Evolutionary conservation across 1,140 invertebrate species (phyloP), one percentile per base, ranked within the genome.

Genomic region (Lethrus apterus): DNA sequence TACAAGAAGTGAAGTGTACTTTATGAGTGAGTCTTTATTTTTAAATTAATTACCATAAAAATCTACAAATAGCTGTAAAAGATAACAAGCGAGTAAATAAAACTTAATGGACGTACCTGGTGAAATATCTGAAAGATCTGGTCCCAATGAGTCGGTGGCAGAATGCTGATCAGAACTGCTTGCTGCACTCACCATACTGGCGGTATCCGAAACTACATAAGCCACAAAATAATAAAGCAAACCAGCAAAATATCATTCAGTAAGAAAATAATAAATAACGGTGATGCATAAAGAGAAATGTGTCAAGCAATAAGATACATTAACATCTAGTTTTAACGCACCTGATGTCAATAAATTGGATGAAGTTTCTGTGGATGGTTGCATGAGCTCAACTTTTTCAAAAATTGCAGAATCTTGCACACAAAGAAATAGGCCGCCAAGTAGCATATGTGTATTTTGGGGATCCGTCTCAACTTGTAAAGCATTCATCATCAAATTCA

Each of bases 381-480:
- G 74, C 9, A 73, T 70, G 7, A 78, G 67, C 29, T 89, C 83
- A 3, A 76, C 72, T 60, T 81, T 81, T 67, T 91, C 88, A 56
- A 76, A 81, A 29, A 78, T 72, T 1, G 86, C 83, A n/a, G 86
- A 78, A 64, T 91, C 88, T 68, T 89, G 83, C 2, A 92, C 84
- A 50, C 81, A 79, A 21, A 89, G 65, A 54, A 90, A 71, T 30
- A 93, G 67, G 20, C 86, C 86, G 21, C 81, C 88, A 26, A 94
- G 69, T 14, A 93, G 69, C 83, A 94, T 89, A 57, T 95, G 91
- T 3, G 89, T 88, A 65, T 95, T 95, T 45, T 80, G 75, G 2
- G 88, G 77, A 72, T 94, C 90, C 1, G 79, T 78, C 70, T 94
- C 91, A 20, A 86, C 83, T 72, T 89, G 81, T 13, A 95, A 68